Conservation (phyloP, 2,113 vertebrate species). For the Formicarius rufipectus region DNA sequence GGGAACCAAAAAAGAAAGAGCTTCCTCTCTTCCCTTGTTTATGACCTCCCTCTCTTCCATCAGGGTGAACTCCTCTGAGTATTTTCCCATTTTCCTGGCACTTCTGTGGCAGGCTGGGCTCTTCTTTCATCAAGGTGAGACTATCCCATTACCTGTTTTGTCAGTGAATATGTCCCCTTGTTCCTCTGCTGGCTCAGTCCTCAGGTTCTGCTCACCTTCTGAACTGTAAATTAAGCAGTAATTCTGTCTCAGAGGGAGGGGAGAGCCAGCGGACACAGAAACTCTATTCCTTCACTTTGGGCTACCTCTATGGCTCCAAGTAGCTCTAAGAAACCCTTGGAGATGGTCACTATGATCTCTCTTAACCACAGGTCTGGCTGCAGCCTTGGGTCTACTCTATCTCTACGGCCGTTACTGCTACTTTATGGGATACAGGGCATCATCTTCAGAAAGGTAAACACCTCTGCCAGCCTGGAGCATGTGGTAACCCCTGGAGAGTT, state of each 20-base stretch:
- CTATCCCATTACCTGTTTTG: neutral
- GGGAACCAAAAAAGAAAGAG: neutral
- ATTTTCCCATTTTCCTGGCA: slow-evolving; percentile 88
- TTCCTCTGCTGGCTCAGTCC: neutral
- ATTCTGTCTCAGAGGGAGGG: neutral
- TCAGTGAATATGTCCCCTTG: neutral
- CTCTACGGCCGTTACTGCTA: slow-evolving; percentile 81
- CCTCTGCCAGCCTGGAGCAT: neutral
- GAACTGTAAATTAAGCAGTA: neutral
- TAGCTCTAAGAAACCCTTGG: neutral
- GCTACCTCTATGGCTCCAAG: neutral
- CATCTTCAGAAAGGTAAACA: slow-evolving; percentile 79
- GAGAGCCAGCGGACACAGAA: neutral
- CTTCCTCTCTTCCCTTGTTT: neutral
- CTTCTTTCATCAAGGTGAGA: slow-evolving; percentile 87
- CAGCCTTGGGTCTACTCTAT: slow-evolving; percentile 82
- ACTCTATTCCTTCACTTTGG: neutral
- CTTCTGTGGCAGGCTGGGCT: slow-evolving; percentile 86
- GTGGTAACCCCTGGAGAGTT: neutral
- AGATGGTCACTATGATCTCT: neutral
- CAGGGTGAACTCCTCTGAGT: slow-evolving; percentile 90
- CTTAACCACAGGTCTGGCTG: slow-evolving; percentile 73
- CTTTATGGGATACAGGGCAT: slow-evolving; percentile 82
- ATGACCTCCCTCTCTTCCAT: neutral
- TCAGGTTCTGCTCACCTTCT: neutral